phyloP scores from a whole-genome alignment of 2,113 vertebrate genomes.

The Scomber scombrus region DNA sequence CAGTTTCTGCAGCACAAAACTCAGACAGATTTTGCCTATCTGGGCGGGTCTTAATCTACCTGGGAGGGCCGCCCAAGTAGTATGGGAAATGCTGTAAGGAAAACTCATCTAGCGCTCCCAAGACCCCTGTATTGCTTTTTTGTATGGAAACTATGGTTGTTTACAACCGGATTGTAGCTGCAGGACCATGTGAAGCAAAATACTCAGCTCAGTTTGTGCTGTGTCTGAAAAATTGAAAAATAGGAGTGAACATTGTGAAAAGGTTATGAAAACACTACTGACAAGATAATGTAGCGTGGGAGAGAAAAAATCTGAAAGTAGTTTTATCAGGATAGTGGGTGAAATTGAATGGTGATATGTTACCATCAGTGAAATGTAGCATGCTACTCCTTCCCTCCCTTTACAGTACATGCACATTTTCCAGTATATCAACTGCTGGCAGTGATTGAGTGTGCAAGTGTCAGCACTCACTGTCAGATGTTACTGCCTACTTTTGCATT shows the following conservation, averaged over 20 bases:
- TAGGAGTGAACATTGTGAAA: conserved; percentile 22
- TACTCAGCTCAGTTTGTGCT: neutral
- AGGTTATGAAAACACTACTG: conserved; percentile 31
- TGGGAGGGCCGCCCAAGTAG: too few species aligned
- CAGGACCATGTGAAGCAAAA: conserved; percentile 7
- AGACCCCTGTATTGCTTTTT: neutral
- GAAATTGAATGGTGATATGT: neutral
- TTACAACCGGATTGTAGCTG: neutral
- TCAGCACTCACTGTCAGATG: conserved; percentile 37
- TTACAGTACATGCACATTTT: neutral
- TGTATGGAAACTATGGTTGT: conserved; percentile 15
- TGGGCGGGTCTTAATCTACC: too few species aligned
- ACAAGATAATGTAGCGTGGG: neutral
- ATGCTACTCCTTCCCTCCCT: neutral
- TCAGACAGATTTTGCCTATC: too few species aligned
- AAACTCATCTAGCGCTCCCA: neutral
- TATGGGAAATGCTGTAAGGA: too few species aligned
- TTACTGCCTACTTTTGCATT: conserved; percentile 10
- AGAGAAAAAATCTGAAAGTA: neutral
- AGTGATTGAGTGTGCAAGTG: conserved; percentile 24
- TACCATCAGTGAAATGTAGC: conserved; percentile 1
- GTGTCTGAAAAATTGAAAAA: conserved; percentile 16
- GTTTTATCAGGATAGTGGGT: neutral
- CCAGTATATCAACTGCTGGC: conserved; percentile 10
- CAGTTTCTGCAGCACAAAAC: too few species aligned